Evolutionary conservation across 2,797 vertebrate genomes (phyloP), one percentile per base, ranked within the genome.

Genomic region (Loris lydekkerianus): DNA sequence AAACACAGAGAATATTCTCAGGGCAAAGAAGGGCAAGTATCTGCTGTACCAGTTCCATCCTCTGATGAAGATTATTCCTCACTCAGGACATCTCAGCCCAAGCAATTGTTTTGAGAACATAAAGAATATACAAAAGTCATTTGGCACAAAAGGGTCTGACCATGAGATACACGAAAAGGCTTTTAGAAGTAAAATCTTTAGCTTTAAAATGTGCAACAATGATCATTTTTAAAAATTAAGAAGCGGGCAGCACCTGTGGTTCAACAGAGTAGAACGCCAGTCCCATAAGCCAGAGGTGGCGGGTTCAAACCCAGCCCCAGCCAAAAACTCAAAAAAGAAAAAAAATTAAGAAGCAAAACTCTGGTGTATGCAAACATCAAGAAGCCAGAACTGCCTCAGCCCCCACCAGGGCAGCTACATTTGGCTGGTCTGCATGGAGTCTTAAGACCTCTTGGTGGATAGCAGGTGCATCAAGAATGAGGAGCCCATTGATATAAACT

Each of bases 151-250:
- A 63, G 10, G 18, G 11, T 86, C 78, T 86, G 25, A 34, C 31
- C 29, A 70, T 31, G 31, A 18, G 65, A 93, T 83, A 27, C 67
- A 85, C 70, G 46, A 72, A 61, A 20, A 49, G 27, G 5, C 60
- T 67, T 86, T 70, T 40, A 53, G 17, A 73, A 89, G 67, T 58
- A 67, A 88, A 94, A 84, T 46, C 11, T 89, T 89, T 31, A 76
- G 43, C 69, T 88, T 95, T 82, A 78, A 86, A 91, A 49, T 65
- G 46, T 72, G 34, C 31, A 78, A 21, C 94, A 92, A 40, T 65
- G 2, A 93, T 86, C 17, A 89, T 82, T 91, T 53, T 29, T 72
- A 90, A 72, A 73, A 67, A 60, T 43, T 53, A 53, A 53, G 49
- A 53, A 14, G 58, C 25, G 40, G 40, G 40, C 40, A 40, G 40